Base-by-base conservation (phyloP, 2,797 vertebrate species). In the Cryptoblepharus egeriae region DNA sequence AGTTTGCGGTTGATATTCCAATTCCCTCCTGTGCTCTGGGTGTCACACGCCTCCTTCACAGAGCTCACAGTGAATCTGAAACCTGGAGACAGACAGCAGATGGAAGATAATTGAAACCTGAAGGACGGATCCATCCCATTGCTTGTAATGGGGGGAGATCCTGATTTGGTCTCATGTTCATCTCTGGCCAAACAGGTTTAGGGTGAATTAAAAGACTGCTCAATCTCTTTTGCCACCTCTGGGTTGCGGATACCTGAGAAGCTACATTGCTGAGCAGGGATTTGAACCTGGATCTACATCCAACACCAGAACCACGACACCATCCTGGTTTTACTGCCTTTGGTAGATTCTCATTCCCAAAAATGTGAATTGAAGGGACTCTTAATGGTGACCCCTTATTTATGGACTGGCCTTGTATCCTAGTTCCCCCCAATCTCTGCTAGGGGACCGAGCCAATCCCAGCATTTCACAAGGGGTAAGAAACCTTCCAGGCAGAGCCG, bases 391-490 rank as follows among this genome's bases (percentile, higher is more conserved):
- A n/a, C n/a, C n/a, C n/a, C 6, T 9, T 2, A 49, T 49, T 49
- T 49, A 11, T 2, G 45, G 49, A 13, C 11, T 52, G 49, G 13
- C 49, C 49, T 52, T 18, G 49, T 15, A 3, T 16, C 49, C 18
- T 52, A 15, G 2, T 10, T 52, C 15, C 49, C 5, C 37, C 76
- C 52, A 7, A n/a, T 1, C 52, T 57, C 70, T 71, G 6, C 55
- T 35, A 20, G 15, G 15, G 67, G 35, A 12, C 39, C 61, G 18
- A 18, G 16, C 20, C 78, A 39, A 64, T 89, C 82, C 71, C 74
- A 85, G 83, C 60, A 30, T 58, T 75, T 70, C 0, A 1, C 74
- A 94, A 94, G 94, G 83, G 94, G 95, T 96, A 95, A 96, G 71
- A 16, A 90, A 49, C 83, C 65, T 1, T 88, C 85, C 67, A 88